phyloP scores from a whole-genome alignment of 2,113 vertebrate genomes.

The Rhinopomastus cyanomelas region DNA sequence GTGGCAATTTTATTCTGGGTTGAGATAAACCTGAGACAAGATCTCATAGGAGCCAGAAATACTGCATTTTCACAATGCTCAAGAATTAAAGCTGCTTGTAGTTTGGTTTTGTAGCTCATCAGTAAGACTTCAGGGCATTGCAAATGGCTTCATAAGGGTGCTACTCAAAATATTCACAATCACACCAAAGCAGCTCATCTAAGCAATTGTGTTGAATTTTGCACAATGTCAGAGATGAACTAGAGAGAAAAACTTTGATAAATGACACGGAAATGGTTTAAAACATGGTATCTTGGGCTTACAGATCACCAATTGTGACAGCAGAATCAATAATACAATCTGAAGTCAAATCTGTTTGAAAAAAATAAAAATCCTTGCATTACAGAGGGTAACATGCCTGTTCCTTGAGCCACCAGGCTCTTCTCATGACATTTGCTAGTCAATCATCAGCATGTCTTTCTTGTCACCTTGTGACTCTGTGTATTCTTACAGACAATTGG shows the following conservation, averaged over 20 bases:
- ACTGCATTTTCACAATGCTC: neutral
- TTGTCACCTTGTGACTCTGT: neutral
- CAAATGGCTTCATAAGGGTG: neutral
- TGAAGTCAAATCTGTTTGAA: neutral
- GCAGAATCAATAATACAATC: neutral
- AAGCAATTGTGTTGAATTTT: neutral
- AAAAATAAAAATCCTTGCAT: neutral
- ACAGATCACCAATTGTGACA: neutral
- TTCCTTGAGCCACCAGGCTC: neutral
- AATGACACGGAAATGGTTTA: neutral
- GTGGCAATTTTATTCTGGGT: neutral
- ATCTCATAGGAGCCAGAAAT: neutral
- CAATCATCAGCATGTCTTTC: neutral
- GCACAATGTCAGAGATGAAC: neutral
- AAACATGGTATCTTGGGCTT: neutral
- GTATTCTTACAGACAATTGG: neutral
- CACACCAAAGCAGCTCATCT: neutral
- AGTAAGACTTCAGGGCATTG: neutral
- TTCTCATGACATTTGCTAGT: neutral
- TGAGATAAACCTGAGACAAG: neutral
- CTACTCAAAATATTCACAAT: neutral
- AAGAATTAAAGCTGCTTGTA: neutral
- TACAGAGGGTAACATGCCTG: neutral
- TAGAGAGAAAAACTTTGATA: neutral
- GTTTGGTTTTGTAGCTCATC: neutral